Evolutionary conservation across 2,888 invertebrate genomes (phyloP).

Genomic region (Drosophila demipolita): DNA sequence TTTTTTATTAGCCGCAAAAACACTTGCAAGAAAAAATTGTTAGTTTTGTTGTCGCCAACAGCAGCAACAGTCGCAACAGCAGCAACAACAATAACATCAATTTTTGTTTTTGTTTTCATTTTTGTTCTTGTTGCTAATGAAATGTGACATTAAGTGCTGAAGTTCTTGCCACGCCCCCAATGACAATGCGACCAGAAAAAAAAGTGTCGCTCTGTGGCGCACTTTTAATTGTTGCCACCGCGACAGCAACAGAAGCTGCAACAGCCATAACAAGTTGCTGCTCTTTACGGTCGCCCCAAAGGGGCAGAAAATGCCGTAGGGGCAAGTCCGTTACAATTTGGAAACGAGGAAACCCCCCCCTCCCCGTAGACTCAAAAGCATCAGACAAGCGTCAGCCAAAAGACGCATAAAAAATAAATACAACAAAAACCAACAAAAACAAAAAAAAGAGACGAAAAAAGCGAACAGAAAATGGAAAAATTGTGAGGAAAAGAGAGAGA

Average conservation of each 20-base stretch:
- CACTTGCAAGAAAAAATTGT: conserved; percentile 22
- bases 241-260: conserved; percentile 23
- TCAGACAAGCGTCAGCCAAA: conserved; percentile 73
- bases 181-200: conserved; percentile 33
- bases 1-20: conserved; percentile 65
- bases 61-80: background rate
- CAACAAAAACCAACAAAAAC: conserved; percentile 35
- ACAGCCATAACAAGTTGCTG: conserved; percentile 36
- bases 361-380: background rate
- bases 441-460: background rate
- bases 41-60: conserved; percentile 1
- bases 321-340: conserved; percentile 10
- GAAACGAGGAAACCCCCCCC: conserved; percentile 19
- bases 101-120: conserved; percentile 12
- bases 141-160: conserved; percentile 76
- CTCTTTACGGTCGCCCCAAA: conserved; percentile 45
- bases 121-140: conserved; percentile 54
- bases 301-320: conserved; percentile 28
- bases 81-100: conserved; percentile 14
- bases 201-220: conserved; percentile 69
- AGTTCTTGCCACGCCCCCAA: conserved; percentile 40
- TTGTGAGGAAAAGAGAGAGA: conserved; percentile 8
- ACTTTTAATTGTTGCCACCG: conserved; percentile 72
- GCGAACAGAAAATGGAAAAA: conserved; percentile 11
- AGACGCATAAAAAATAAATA: conserved; percentile 69